phyloP scores from a whole-genome alignment of 1,140 invertebrate genomes.

The Drosophila biarmipes region DNA sequence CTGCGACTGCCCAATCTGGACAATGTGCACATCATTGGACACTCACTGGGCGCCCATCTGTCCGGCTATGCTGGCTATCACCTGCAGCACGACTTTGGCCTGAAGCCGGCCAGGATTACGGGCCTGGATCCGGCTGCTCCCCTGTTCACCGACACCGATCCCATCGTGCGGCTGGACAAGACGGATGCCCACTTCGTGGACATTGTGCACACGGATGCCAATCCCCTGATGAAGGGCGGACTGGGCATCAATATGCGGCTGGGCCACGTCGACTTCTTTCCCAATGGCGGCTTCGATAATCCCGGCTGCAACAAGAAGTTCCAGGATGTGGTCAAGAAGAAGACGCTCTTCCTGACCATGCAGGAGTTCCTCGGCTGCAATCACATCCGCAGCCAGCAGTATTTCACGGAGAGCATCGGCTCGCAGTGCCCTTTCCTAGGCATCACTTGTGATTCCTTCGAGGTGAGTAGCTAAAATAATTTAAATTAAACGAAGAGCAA shows the following conservation, averaged over 20 bases:
- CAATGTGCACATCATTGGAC: conserved; percentile 94
- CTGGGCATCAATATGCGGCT: conserved; percentile 92
- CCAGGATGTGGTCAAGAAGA: conserved; percentile 87
- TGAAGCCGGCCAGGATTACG: conserved; percentile 88
- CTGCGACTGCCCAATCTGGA: conserved; percentile 86
- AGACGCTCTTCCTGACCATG: conserved; percentile 87
- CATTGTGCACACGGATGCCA: conserved; percentile 94
- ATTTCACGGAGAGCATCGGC: conserved; percentile 94
- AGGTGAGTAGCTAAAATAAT: conserved; percentile 82
- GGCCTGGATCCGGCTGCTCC: conserved; percentile 97
- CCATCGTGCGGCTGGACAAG: conserved; percentile 92
- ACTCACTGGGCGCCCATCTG: conserved; percentile 94
- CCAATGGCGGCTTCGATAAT: conserved; percentile 93
- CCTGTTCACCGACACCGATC: conserved; percentile 93
- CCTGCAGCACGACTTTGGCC: conserved; percentile 87
- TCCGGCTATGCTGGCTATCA: conserved; percentile 92
- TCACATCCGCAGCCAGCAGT: conserved; percentile 93
- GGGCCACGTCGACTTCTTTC: conserved; percentile 95
- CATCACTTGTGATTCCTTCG: conserved; percentile 91
- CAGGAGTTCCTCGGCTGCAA: conserved; percentile 92
- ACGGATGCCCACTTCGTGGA: conserved; percentile 94
- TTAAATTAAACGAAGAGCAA: no score
- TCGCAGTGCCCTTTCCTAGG: conserved; percentile 90
- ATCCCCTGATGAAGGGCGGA: conserved; percentile 91
- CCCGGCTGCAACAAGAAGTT: conserved; percentile 92